These are phyloP conservation scores for Chamaea fasciata DNA, from an alignment of 2,113 vertebrate species.

Conservation along the genomic window DNA sequence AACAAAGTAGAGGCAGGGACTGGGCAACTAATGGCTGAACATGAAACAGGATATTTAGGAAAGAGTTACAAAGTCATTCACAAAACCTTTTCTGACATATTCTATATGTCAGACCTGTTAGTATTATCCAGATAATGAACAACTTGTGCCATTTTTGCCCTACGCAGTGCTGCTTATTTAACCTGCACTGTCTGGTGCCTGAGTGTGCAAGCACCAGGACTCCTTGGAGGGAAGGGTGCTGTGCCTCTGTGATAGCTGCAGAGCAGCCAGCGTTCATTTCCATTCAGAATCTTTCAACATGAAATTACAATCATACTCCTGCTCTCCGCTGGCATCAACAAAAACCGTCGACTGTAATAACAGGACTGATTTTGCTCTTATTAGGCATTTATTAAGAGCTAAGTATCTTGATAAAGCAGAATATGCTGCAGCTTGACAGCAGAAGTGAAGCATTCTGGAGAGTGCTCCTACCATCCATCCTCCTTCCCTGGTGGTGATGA, in stretches of 20 bases:
- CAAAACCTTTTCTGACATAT: background rate
- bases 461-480: background rate
- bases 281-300: background rate
- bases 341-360: background rate
- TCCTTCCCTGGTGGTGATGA: background rate
- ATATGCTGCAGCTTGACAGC: background rate
- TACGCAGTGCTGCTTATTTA: background rate
- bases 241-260: background rate
- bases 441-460: background rate
- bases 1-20: background rate
- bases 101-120: too few species aligned
- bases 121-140: background rate
- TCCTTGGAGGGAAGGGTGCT: background rate
- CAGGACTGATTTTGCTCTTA: background rate
- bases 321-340: background rate
- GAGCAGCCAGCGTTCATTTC: background rate
- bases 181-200: background rate
- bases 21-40: background rate
- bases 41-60: background rate
- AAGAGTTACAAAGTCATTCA: background rate
- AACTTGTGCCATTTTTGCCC: background rate
- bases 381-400: constrained; percentile 15
- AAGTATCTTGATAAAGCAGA: constrained; percentile 1
- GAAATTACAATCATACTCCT: background rate
- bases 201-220: background rate